Evolutionary conservation across 2,797 vertebrate species (phyloP).

Genomic region (Enteromius unitaeniatus): DNA sequence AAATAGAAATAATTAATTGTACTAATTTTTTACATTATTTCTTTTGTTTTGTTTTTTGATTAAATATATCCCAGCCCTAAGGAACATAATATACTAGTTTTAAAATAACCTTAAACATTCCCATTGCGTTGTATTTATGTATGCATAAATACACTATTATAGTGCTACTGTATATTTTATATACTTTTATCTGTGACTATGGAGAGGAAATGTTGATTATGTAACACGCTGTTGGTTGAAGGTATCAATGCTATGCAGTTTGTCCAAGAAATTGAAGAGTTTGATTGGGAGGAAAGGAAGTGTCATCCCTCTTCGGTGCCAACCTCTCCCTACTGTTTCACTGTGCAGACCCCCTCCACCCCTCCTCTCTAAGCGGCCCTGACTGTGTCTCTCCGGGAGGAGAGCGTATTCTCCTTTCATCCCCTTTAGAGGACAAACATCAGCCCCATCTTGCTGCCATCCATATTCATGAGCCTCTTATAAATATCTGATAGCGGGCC

Average conservation of each 20-base stretch:
- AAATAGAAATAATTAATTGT: neutral
- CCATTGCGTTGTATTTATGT: neutral
- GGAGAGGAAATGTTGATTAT: neutral
- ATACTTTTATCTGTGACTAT: neutral
- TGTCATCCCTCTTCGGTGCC: conserved; percentile 34
- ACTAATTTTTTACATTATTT: neutral
- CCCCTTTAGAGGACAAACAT: conserved; percentile 87
- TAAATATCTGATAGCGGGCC: conserved; percentile 86
- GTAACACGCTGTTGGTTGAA: neutral
- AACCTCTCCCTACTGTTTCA: conserved; percentile 52
- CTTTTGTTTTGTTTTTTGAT: neutral
- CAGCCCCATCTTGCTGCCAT: conserved; percentile 80
- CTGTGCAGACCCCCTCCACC: conserved; percentile 18
- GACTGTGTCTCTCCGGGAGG: conserved; percentile 76
- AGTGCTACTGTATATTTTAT: neutral
- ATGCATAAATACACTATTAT: neutral
- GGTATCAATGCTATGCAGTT: neutral
- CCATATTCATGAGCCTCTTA: conserved; percentile 86
- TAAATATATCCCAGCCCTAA: neutral
- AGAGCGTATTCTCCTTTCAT: conserved; percentile 83
- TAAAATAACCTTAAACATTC: neutral
- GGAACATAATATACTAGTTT: neutral
- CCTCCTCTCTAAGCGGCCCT: conserved; percentile 65
- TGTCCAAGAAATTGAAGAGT: neutral
- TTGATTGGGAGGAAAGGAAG: conserved; percentile 1